A percentile compares a stretch with the other conserved stretches of the same genome.
These are phyloP conservation scores for Petrosia ficiformis DNA, from an alignment of 37 sponge, comb jelly and placozoan genomes.

Conservation along the genomic window DNA sequence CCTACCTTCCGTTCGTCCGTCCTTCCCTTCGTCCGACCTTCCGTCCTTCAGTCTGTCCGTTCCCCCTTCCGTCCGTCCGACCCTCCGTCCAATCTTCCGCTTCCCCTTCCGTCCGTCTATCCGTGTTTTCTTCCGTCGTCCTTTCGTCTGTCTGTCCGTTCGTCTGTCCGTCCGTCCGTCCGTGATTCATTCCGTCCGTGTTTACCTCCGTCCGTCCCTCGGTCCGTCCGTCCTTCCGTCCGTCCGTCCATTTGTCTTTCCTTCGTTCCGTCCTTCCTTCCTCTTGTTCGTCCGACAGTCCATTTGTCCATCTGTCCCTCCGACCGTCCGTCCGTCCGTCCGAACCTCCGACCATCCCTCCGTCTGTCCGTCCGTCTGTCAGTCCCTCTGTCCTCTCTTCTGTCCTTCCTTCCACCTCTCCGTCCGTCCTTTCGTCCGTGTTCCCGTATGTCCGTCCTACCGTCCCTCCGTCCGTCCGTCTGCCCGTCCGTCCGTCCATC, in stretches of 20 bases:
- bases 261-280: neutral
- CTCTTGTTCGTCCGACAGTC: neutral
- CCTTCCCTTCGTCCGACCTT: too few species aligned
- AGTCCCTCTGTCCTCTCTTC: too few species aligned
- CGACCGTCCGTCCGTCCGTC: neutral
- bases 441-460: too few species aligned
- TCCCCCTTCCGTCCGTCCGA: neutral
- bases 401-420: too few species aligned
- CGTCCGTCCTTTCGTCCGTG: too few species aligned
- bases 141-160: too few species aligned
- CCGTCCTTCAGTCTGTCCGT: neutral
- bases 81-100: slow-evolving; percentile 2
- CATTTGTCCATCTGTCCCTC: neutral
- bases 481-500: too few species aligned
- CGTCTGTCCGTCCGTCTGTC: too few species aligned
- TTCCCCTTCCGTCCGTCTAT: too few species aligned
- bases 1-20: neutral
- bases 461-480: too few species aligned
- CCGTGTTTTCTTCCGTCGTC: neutral
- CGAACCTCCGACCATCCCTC: too few species aligned
- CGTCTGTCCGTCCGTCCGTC: slow-evolving; percentile 7
- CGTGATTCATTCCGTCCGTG: too few species aligned
- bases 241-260: neutral
- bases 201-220: neutral
- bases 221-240: neutral